Conservation (phyloP, 2,888 invertebrate species). For the Parochlus steinenii region DNA sequence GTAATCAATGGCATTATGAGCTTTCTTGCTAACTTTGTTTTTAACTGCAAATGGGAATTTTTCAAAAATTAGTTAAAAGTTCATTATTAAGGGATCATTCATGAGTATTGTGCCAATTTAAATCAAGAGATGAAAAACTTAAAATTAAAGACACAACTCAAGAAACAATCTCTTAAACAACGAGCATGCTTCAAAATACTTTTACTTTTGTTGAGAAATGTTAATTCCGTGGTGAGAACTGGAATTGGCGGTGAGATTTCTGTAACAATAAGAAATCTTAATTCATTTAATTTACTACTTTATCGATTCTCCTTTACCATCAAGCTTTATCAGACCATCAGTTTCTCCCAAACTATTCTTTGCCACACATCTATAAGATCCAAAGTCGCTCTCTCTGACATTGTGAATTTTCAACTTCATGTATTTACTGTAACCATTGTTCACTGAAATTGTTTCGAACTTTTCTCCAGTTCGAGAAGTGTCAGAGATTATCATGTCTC, state of each 20-base stretch:
- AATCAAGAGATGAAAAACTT: constrained; percentile 1
- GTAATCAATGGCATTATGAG: constrained; percentile 47
- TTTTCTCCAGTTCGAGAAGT: constrained; percentile 65
- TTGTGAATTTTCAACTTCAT: constrained; percentile 81
- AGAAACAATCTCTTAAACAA: neutral
- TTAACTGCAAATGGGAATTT: neutral
- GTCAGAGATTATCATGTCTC: constrained; percentile 82
- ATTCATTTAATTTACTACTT: constrained; percentile 3
- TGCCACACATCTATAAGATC: constrained; percentile 79
- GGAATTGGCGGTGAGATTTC: constrained; percentile 79
- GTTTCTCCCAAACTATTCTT: constrained; percentile 80
- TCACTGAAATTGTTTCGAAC: constrained; percentile 67
- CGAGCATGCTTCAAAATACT: constrained; percentile 17
- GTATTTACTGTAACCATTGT: constrained; percentile 75
- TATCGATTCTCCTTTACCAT: constrained; percentile 39
- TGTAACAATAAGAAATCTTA: constrained; percentile 27
- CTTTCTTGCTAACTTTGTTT: no score
- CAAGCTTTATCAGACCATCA: constrained; percentile 75
- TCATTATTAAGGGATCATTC: neutral
- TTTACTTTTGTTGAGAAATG: constrained; percentile 27
- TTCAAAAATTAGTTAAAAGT: neutral
- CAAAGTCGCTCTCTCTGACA: constrained; percentile 63
- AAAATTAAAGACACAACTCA: neutral
- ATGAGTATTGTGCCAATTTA: constrained; percentile 13
- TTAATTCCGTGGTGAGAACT: constrained; percentile 39